Percentiles rank a stretch among this genome's conserved stretches.
These are phyloP conservation scores for Anguilla rostrata DNA, from an alignment of 2,113 vertebrate genomes.

Conservation along the genomic window DNA sequence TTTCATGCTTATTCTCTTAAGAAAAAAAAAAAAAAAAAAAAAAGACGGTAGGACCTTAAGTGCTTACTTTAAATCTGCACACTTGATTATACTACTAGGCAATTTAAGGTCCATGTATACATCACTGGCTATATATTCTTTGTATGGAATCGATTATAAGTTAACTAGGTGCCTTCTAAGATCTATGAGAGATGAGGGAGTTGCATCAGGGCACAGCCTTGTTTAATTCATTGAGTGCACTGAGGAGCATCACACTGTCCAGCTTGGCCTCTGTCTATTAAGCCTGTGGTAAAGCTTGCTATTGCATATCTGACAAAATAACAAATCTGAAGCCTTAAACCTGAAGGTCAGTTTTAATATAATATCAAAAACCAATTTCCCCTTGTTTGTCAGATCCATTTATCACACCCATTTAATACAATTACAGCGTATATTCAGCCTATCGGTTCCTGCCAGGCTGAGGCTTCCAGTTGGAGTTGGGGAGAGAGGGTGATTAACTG, in stretches of 20 bases:
- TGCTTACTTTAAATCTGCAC: not conserved
- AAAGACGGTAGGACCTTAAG: not conserved
- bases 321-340: slow-evolving; percentile 72
- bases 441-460: slow-evolving; percentile 52
- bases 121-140: not conserved
- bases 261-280: slow-evolving; percentile 29
- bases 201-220: not conserved
- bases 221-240: not conserved
- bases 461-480: not conserved
- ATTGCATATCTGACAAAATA: slow-evolving; percentile 63
- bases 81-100: not conserved
- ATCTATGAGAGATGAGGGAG: not conserved
- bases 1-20: not conserved
- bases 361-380: slow-evolving; percentile 81
- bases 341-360: slow-evolving; percentile 82
- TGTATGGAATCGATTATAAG: slow-evolving; percentile 6
- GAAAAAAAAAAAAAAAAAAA: not conserved
- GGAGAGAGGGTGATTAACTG: slow-evolving; percentile 46
- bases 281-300: slow-evolving; percentile 40
- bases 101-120: not conserved
- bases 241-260: not conserved
- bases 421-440: slow-evolving; percentile 69
- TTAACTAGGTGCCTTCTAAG: not conserved
- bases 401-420: slow-evolving; percentile 78
- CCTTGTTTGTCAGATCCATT: slow-evolving; percentile 79